Evolutionary conservation across 2,113 vertebrate genomes (phyloP), one percentile per base, ranked within the genome.

Genomic region (Stigmatopora nigra): DNA sequence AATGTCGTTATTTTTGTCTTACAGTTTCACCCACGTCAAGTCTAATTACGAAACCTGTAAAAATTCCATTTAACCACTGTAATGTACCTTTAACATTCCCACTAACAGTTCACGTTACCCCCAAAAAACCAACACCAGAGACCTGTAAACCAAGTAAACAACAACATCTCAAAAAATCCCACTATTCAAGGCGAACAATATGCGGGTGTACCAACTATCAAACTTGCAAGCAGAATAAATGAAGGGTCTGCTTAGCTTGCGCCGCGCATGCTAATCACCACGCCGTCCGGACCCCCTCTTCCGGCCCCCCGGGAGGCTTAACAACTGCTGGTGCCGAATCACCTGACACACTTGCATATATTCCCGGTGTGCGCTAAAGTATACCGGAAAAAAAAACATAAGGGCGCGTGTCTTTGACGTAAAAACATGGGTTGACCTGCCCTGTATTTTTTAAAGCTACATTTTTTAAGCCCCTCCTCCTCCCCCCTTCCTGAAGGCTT

Each of bases 271-370:
- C 80, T 70, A 78, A 85, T 75, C 75, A 72, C 78, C 59, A 70
- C 48, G 81, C 79, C 81, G 73, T 81, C 79, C 83, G 72, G 67
- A 64, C 76, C 69, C 74, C 68, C 75, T 61, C 71, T 71, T 64
- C 59, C 75, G 53, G 66, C 79, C 66, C 66, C 60, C 80, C 57
- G 64, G 72, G 79, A 79, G 72, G 75, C 75, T 84, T 84, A 85
- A 86, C 77, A 82, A 83, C 82, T 78, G 76, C 81, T 67, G 4
- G 45, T 52, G 60, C 71, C 78, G 82, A 80, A 84, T 84, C 82
- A 82, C 82, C 84, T 82, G 84, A 76, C 82, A 80, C 76, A 49
- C 76, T 63, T 72, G 69, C 81, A 69, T 78, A 82, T 85, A 82
- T 85, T 83, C 82, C 85, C 84, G 71, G 5, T 66, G 79, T 70